Evolutionary conservation across 1,140 invertebrate genomes (phyloP), one percentile per base, ranked within the genome.

Genomic region (Schlechtendalia chinensis): DNA sequence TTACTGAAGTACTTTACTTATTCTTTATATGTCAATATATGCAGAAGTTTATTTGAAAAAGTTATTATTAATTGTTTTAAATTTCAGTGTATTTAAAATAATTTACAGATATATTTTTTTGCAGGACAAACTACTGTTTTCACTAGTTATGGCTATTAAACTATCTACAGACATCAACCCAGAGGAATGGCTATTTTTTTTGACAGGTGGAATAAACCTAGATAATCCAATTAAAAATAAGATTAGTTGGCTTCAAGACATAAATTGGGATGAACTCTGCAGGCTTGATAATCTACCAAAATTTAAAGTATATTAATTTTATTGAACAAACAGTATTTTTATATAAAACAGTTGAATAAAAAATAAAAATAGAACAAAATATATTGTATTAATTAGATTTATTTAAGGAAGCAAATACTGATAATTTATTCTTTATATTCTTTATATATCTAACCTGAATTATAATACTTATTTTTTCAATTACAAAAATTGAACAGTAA

Each of bases 21-120:
- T 84, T 96, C 93, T 0, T 88, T 98, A 0, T 98, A 98, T 85
- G 88, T 91, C 39, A 98, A 96, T 84, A 93, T 98, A 83, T 97
- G 96, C 85, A 88, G 96, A 84, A 97, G 96, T 82, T 87, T 98
- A 12, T 98, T 98, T 87, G 96, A 98, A 87, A 97, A 97, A 88
- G 94, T 91, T 87, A 87, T 59, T 79, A 27, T 65, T 32, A 12
- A 54, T 14, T 71, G 11, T 82, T 39, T 61, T 67, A 22, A 39
- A 17, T 79, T 8, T 39, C 5, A 22, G 0, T 17, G 8, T 77
- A 22, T 39, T 16, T 59, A 24, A 14, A 63, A 10, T 58, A 12
- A 27, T 50, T 22, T 12, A 72, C 27, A 12, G 10, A 54, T 54
- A 39, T 72, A 6, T 11, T 16, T 72, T 72, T 83, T 85, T 83